Conservation (phyloP, 2,888 invertebrate species). For the Andrena bucephala region DNA sequence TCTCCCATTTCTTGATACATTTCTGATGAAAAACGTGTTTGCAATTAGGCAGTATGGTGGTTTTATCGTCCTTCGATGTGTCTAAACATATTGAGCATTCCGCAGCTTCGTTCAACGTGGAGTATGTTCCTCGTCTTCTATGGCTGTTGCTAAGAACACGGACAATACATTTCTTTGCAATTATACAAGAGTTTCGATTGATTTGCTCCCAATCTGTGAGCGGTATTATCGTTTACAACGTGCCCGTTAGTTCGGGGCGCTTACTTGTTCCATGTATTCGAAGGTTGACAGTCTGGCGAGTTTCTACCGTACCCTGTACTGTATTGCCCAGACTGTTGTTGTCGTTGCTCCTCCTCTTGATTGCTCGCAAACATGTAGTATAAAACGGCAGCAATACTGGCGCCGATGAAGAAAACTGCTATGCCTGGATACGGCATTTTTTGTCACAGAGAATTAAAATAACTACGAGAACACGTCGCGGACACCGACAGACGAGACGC, state of each 20-base stretch:
- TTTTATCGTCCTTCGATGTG: accelerated
- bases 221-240: background rate
- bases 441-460: background rate
- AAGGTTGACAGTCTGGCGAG: background rate
- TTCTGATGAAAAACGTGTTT: slow-evolving; percentile 31
- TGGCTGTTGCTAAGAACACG: background rate
- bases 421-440: slow-evolving; percentile 30
- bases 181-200: background rate
- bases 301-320: background rate
- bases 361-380: slow-evolving; percentile 27
- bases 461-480: background rate
- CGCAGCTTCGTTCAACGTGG: background rate
- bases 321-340: background rate
- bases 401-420: slow-evolving; percentile 19
- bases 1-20: slow-evolving; percentile 29
- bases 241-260: background rate
- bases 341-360: background rate
- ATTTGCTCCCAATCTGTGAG: background rate
- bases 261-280: background rate
- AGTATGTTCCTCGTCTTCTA: background rate
- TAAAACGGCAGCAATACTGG: slow-evolving; percentile 22
- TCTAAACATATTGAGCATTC: slow-evolving; percentile 45
- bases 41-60: background rate
- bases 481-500: background rate
- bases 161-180: background rate